Base-by-base conservation (phyloP, 53 echinoderm and acorn worm genomes). In the Antedon mediterranea region DNA sequence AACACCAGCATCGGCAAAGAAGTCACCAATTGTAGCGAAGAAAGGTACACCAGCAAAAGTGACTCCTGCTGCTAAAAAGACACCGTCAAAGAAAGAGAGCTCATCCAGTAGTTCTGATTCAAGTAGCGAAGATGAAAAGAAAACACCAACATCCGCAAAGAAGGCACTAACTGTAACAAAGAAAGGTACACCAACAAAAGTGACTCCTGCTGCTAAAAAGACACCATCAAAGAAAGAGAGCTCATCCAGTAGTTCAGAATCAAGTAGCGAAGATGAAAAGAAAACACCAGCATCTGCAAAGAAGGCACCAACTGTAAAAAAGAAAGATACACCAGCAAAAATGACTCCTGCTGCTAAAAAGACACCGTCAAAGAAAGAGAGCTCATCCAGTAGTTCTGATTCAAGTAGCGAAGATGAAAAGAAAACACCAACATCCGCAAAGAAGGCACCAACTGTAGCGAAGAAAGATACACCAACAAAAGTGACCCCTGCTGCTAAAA, bases 341-440 rank as follows among this genome's bases (percentile, higher is more conserved):
- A 5, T 13, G 13, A 41, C 41, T 41, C n/a, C n/a, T n/a, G n/a
- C 57, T 57, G 57, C 23, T 57, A 57, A 57, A 23, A 73, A 80
- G 73, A 30, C 34, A 29, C n/a, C 80, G 9, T 0, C 34, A 74
- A 74, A 28, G 33, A 23, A 82, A 82, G 33, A 76, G 32, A 31
- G 34, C 13, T 32, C 34, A 6, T 20, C 42, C 34, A 77, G 72
- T 41, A 84, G 73, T 28, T 43, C 72, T 23, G 79, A 77, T 0
- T 31, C 77, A 34, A 79, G 75, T 23, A 72, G 77, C 72, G 77
- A 75, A 76, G 82, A 82, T 32, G 76, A 76, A 57, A 85, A 85
- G 76, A 34, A 71, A 8, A 2, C 44, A 30, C 27, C 71, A 29
- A 80, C 32, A 71, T 80, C 81, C 28, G 70, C 33, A 23, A 43